phyloP scores from a whole-genome alignment of 2,113 vertebrate species.

The Excalfactoria chinensis region DNA sequence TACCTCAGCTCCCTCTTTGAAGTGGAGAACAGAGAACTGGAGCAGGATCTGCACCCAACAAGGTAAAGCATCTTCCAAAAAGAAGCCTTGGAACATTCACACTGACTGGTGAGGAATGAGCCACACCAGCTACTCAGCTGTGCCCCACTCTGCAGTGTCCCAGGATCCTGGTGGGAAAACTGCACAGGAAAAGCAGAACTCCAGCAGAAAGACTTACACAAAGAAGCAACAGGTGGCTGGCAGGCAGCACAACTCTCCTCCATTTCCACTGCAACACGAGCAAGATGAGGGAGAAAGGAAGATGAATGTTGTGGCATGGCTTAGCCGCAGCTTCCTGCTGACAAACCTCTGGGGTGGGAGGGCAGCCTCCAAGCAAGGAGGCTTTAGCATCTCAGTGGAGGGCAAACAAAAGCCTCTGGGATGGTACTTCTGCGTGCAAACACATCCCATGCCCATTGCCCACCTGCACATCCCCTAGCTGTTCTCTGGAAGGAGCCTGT shows the following conservation, averaged over 20 bases:
- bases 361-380: background rate
- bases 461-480: background rate
- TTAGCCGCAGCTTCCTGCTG: constrained; percentile 19
- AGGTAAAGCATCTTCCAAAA: background rate
- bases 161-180: background rate
- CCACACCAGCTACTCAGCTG: accelerated
- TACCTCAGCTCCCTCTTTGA: background rate
- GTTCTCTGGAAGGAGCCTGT: background rate
- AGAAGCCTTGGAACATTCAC: background rate
- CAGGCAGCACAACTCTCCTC: background rate
- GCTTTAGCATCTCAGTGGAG: background rate
- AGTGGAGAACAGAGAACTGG: background rate
- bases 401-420: background rate
- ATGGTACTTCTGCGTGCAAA: background rate
- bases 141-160: background rate
- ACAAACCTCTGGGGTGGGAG: background rate
- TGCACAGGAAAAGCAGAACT: background rate
- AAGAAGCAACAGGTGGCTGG: background rate
- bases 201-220: accelerated
- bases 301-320: background rate
- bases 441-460: background rate
- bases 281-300: background rate
- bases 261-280: background rate
- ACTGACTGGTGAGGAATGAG: accelerated
- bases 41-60: background rate